Conservation (phyloP, 2,888 invertebrate species). For the Luffia ferchaultella region DNA sequence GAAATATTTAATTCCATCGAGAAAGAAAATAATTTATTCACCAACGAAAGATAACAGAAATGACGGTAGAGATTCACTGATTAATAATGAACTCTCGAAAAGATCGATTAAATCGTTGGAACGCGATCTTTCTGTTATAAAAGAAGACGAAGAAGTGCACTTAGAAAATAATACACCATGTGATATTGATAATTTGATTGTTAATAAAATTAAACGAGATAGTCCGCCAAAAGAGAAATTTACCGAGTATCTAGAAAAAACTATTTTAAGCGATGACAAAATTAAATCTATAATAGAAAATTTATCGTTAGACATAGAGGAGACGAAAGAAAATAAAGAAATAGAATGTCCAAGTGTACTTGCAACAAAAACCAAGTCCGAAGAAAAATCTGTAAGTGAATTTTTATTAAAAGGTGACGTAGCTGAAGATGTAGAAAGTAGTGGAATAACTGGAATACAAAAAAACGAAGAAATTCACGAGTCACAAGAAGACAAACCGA, state of each 20-base stretch:
- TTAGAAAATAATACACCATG: not conserved
- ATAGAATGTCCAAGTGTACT: conserved; percentile 3
- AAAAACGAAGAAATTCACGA: not conserved
- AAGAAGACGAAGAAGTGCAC: not conserved
- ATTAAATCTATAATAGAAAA: conserved; percentile 53
- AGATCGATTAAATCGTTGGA: not conserved
- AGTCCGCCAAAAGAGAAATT: conserved; percentile 55
- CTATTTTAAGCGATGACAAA: conserved; percentile 51
- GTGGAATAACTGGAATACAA: not conserved
- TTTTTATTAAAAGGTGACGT: no score
- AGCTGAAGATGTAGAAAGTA: no score
- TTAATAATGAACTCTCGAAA: not conserved
- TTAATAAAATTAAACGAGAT: conserved; percentile 28
- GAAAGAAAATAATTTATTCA: no score
- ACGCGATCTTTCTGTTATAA: not conserved
- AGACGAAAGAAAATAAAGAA: conserved; percentile 5
- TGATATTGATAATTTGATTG: not conserved
- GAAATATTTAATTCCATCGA: conserved; percentile 31
- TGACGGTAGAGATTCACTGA: not conserved
- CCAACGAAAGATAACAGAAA: not conserved
- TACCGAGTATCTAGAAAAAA: conserved; percentile 52
- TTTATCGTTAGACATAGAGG: conserved; percentile 37
- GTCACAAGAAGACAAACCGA: conserved; percentile 25
- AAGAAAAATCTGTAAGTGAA: not conserved
- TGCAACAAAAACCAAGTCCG: not conserved